Conservation (phyloP, 2,113 vertebrate species). For the Halichoerus grypus region DNA sequence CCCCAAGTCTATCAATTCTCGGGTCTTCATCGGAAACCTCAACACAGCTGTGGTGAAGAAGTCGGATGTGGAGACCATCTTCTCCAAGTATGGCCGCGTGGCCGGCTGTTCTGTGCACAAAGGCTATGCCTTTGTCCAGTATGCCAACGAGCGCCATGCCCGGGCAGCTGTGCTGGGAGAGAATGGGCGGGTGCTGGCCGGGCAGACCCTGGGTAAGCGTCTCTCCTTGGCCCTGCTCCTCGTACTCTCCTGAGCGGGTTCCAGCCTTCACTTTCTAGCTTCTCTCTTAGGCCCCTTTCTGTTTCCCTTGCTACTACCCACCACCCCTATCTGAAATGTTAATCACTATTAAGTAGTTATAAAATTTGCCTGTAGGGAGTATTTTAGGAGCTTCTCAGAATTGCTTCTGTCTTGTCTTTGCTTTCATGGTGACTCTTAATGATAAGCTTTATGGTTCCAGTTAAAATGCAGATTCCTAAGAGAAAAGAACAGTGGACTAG, state of each 20-base stretch:
- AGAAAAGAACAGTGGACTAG: conserved; percentile 32
- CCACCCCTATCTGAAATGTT: not conserved
- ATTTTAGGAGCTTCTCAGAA: conserved; percentile 6
- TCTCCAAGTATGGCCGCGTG: conserved; percentile 95
- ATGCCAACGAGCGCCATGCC: conserved; percentile 94
- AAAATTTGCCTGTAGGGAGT: not conserved
- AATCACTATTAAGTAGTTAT: not conserved
- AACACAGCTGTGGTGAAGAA: conserved; percentile 97
- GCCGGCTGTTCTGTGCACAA: conserved; percentile 96
- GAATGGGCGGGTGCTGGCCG: conserved; percentile 94
- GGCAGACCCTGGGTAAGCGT: conserved; percentile 93
- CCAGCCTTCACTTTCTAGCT: not conserved
- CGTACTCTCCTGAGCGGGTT: not conserved
- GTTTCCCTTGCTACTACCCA: not conserved
- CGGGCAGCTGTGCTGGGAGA: conserved; percentile 95
- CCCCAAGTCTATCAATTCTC: conserved; percentile 96
- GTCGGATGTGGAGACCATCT: conserved; percentile 96
- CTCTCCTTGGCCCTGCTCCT: not conserved
- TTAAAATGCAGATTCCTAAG: conserved; percentile 30
- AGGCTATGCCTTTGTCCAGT: conserved; percentile 97
- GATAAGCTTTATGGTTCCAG: not conserved
- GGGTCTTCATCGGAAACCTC: conserved; percentile 98
- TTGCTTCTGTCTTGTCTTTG: not conserved
- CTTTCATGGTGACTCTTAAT: conserved; percentile 42
- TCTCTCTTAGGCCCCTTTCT: not conserved